These are phyloP conservation scores for Drosophila eohydei DNA, from an alignment of 2,888 invertebrate genomes.

Conservation along the genomic window DNA sequence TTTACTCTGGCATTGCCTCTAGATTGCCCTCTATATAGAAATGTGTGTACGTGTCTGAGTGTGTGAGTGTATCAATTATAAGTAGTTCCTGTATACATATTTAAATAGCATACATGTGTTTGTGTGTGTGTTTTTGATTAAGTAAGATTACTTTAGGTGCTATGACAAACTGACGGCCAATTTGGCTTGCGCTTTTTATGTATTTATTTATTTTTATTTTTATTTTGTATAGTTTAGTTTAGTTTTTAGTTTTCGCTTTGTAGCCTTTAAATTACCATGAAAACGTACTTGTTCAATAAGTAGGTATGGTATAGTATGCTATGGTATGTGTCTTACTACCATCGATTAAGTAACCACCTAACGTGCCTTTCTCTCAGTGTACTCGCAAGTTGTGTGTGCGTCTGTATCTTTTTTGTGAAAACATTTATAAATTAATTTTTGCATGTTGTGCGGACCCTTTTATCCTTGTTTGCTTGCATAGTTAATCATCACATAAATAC, in stretches of 20 bases:
- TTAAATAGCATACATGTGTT: conserved; percentile 22
- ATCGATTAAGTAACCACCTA: conserved; percentile 68
- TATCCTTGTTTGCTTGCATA: conserved; percentile 19
- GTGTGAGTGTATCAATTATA: conserved; percentile 34
- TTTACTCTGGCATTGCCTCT: conserved; percentile 59
- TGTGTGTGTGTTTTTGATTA: conserved; percentile 47
- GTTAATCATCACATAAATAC: conserved; percentile 14
- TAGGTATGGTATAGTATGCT: conserved; percentile 29
- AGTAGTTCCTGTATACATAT: conserved; percentile 40
- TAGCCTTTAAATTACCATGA: conserved; percentile 37
- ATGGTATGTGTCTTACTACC: conserved; percentile 23
- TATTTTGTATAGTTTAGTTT: conserved; percentile 14
- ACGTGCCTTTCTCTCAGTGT: conserved; percentile 39
- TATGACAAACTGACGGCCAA: conserved; percentile 69
- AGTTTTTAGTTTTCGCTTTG: conserved; percentile 46
- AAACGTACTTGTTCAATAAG: conserved; percentile 41
- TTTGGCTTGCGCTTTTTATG: conserved; percentile 58
- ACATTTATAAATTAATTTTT: conserved; percentile 43
- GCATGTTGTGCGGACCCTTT: conserved; percentile 17
- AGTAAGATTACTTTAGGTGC: conserved; percentile 69
- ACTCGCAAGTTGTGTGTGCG: conserved; percentile 31
- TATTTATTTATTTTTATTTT: conserved; percentile 9
- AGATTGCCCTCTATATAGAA: conserved; percentile 44
- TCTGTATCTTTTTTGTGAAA: conserved; percentile 39
- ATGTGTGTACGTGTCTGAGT: conserved; percentile 12